These are phyloP conservation scores for Brachyrhaphis roseni DNA, from an alignment of 2,797 vertebrate species.

Conservation along the genomic window DNA sequence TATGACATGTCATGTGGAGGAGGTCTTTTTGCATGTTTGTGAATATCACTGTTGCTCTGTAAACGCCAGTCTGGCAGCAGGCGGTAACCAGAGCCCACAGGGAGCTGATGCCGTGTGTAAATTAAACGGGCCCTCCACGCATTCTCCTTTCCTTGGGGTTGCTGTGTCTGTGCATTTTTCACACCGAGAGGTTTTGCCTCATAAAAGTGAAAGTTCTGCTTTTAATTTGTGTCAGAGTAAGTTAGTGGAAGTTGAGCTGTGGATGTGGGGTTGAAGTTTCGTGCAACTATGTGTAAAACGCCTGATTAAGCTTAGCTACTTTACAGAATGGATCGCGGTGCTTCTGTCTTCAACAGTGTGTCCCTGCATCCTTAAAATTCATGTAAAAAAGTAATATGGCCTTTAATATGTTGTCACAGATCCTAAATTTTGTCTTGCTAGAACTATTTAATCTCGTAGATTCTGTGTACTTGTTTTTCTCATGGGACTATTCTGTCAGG, in stretches of 20 bases:
- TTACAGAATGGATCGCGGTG: slow-evolving; percentile 65
- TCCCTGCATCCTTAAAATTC: too few relatives aligned
- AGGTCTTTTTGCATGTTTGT: slow-evolving; percentile 82
- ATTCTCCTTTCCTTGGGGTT: slow-evolving; percentile 22
- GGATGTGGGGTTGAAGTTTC: slow-evolving; percentile 53
- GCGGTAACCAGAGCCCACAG: slow-evolving; percentile 83
- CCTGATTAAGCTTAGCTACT: slow-evolving; percentile 71
- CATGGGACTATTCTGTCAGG: too few relatives aligned
- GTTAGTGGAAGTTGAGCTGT: slow-evolving; percentile 26
- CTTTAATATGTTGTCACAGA: too few relatives aligned
- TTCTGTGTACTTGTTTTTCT: too few relatives aligned
- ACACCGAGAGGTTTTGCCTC: slow-evolving; percentile 45
- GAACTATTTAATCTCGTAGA: too few relatives aligned
- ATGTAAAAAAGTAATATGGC: too few relatives aligned
- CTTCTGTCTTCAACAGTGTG: slow-evolving; percentile 17
- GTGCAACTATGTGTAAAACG: slow-evolving; percentile 73
- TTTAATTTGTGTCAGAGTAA: slow-evolving; percentile 57
- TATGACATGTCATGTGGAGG: slow-evolving; percentile 76
- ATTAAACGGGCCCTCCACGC: slow-evolving; percentile 68
- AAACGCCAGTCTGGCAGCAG: slow-evolving; percentile 86
- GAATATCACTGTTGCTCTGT: slow-evolving; percentile 76
- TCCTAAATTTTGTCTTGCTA: too few relatives aligned
- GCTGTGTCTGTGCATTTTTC: slow-evolving; percentile 29
- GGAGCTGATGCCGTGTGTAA: slow-evolving; percentile 77
- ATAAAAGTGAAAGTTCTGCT: slow-evolving; percentile 27